phyloP scores from a whole-genome alignment of 2,797 vertebrate species.

The Amphiprion clarkii region DNA sequence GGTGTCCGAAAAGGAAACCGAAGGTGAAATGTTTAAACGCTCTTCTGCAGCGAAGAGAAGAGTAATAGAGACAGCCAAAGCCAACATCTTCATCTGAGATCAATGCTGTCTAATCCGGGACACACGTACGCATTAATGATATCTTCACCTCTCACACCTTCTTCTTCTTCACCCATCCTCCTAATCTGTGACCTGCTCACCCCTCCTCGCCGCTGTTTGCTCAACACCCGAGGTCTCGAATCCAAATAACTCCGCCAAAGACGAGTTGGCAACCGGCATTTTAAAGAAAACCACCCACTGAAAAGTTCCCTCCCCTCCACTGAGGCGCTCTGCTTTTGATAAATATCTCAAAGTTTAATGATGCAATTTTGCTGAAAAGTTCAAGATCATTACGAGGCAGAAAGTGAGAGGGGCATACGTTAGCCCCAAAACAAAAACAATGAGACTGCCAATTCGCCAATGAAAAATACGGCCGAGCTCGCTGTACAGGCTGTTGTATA shows the following conservation, averaged over 20 bases:
- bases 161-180: slow-evolving; percentile 8
- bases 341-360: slow-evolving; percentile 59
- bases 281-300: slow-evolving; percentile 17
- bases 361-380: slow-evolving; percentile 58
- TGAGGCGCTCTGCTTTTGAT: slow-evolving; percentile 25
- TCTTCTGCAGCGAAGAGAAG: slow-evolving; percentile 24
- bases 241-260: slow-evolving; percentile 11
- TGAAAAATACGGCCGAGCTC: slow-evolving; percentile 48
- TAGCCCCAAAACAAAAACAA: slow-evolving; percentile 60
- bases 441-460: slow-evolving; percentile 48
- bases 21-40: slow-evolving; percentile 55
- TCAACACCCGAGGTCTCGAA: slow-evolving; percentile 17
- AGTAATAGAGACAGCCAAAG: slow-evolving; percentile 69
- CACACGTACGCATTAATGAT: slow-evolving; percentile 71
- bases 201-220: slow-evolving; percentile 27
- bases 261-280: background rate
- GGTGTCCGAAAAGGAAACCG: slow-evolving; percentile 25
- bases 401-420: slow-evolving; percentile 63
- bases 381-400: slow-evolving; percentile 59
- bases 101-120: slow-evolving; percentile 72
- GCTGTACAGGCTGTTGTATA: slow-evolving; percentile 31
- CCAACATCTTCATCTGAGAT: slow-evolving; percentile 63
- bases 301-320: slow-evolving; percentile 16
- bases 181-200: slow-evolving; percentile 32
- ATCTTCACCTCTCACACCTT: slow-evolving; percentile 48